A percentile compares a stretch with the other conserved stretches of the same genome.
phyloP scores from a whole-genome alignment of 2,113 vertebrate species.

The Zeus faber region DNA sequence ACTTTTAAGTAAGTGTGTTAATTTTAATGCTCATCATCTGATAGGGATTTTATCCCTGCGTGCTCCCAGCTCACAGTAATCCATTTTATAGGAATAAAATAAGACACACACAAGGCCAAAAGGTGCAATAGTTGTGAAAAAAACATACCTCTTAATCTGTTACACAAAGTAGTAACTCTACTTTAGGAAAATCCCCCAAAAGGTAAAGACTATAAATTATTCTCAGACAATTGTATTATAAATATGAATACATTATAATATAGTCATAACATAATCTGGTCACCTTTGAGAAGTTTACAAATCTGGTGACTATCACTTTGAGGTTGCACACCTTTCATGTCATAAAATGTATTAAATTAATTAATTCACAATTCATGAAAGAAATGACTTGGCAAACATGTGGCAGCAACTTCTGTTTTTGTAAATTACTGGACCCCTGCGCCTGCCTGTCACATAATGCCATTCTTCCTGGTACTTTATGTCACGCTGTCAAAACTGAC shows the following conservation, averaged over 20 bases:
- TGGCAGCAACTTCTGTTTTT: not conserved
- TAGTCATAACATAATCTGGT: too few relatives aligned
- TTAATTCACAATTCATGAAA: slow-evolving; percentile 10
- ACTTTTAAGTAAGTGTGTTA: not conserved
- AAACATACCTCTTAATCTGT: slow-evolving; percentile 38
- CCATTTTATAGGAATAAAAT: slow-evolving; percentile 30
- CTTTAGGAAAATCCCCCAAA: slow-evolving; percentile 23
- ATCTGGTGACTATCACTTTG: too few relatives aligned
- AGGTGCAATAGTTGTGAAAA: slow-evolving; percentile 37
- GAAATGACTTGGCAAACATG: slow-evolving; percentile 10
- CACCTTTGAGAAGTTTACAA: too few relatives aligned
- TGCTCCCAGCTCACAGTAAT: slow-evolving; percentile 33
- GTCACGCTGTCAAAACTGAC: not conserved
- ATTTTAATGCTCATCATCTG: slow-evolving; percentile 4
- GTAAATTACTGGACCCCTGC: too few relatives aligned
- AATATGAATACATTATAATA: slow-evolving; percentile 23
- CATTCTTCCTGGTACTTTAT: not conserved
- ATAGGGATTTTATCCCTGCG: slow-evolving; percentile 17
- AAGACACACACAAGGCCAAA: slow-evolving; percentile 33
- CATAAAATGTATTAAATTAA: slow-evolving; percentile 1
- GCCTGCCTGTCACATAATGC: not conserved
- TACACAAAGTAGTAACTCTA: slow-evolving; percentile 30
- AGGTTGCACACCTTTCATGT: slow-evolving; percentile 1
- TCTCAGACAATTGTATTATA: slow-evolving; percentile 13
- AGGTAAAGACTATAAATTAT: slow-evolving; percentile 24